phyloP scores from a whole-genome alignment of 2,113 vertebrate species.

The Felis catus region DNA sequence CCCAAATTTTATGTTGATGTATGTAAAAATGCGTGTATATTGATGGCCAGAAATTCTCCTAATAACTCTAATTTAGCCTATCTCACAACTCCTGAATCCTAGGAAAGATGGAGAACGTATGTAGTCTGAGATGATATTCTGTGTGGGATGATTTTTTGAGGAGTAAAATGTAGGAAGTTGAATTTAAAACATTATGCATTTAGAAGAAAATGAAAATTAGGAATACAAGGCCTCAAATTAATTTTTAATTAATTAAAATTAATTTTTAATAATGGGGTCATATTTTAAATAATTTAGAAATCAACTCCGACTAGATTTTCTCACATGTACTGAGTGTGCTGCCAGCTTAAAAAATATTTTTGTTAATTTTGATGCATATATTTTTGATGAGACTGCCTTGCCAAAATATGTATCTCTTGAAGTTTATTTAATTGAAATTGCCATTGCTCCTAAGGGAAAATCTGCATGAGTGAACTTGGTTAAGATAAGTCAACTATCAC shows the following conservation, averaged over 20 bases:
- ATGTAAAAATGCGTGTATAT: background rate
- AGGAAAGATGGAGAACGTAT: background rate
- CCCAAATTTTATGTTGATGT: background rate
- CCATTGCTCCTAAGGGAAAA: background rate
- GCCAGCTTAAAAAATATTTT: background rate
- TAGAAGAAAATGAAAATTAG: background rate
- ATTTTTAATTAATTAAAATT: constrained; percentile 15
- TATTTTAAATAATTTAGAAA: background rate
- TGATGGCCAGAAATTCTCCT: background rate
- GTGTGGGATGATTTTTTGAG: background rate
- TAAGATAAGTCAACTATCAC: background rate
- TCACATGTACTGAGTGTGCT: background rate
- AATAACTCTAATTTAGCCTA: background rate
- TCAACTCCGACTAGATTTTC: background rate
- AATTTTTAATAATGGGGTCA: background rate
- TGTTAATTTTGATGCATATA: background rate
- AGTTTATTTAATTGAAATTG: background rate
- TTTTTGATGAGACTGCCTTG: background rate
- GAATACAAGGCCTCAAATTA: background rate
- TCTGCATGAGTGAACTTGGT: background rate
- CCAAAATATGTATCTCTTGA: background rate
- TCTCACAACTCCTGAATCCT: background rate
- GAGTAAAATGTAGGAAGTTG: background rate
- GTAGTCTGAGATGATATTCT: background rate
- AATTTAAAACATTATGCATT: background rate